Percentiles rank a stretch among this genome's conserved stretches.
Evolutionary conservation across 2,797 vertebrate species (phyloP).

Genomic region (Hybognathus amarus): DNA sequence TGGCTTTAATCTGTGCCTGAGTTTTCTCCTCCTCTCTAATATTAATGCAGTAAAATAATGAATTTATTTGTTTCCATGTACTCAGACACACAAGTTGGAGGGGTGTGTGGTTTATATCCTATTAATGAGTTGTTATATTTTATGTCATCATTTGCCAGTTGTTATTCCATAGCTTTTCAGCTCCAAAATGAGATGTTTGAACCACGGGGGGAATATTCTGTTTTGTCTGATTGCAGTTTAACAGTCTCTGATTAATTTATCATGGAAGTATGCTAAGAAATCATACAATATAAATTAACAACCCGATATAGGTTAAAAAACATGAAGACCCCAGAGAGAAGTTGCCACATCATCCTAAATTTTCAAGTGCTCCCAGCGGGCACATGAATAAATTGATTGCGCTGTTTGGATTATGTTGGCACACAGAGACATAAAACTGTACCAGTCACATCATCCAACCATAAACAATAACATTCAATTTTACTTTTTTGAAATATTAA

Average conservation of each 20-base stretch:
- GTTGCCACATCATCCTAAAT: constrained; percentile 1
- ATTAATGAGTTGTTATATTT: constrained; percentile 24
- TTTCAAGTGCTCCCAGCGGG: constrained; percentile 9
- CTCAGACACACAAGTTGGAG: constrained; percentile 3
- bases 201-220: constrained; percentile 5
- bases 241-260: constrained; percentile 21
- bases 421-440: constrained; percentile 7
- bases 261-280: constrained; percentile 9
- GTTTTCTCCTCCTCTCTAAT: not conserved
- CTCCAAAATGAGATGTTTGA: not conserved
- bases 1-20: constrained; percentile 16
- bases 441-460: constrained; percentile 11
- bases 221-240: constrained; percentile 22
- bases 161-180: not conserved
- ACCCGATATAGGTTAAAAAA: constrained; percentile 19
- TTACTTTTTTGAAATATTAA: constrained; percentile 29
- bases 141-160: constrained; percentile 23
- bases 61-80: not conserved
- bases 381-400: constrained; percentile 35
- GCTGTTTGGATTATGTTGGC: not conserved
- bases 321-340: constrained; percentile 9
- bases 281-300: constrained; percentile 36
- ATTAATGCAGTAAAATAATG: not conserved
- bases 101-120: constrained; percentile 7
- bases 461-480: constrained; percentile 17